Base-by-base conservation (phyloP, 92 coral and sea anemone genomes). In the Anthopleura xanthogrammica region DNA sequence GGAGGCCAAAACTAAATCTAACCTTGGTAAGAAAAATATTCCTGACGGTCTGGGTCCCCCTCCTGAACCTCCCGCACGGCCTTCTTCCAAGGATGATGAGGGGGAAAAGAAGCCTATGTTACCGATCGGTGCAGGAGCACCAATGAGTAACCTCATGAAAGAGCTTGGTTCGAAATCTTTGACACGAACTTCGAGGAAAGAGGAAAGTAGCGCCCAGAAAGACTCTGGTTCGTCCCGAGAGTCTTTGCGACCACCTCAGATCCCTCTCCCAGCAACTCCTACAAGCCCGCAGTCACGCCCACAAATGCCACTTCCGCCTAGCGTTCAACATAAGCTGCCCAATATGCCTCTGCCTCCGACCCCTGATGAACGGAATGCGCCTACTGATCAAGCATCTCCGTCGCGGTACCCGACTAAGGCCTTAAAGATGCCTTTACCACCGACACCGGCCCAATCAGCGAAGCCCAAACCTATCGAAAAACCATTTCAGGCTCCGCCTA, bases 41-140 rank as follows among this genome's bases (percentile, higher is more conserved):
- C 64, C 89, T 22, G 91, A 90, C 73, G 92, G 88, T 41, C 76
- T 85, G 40, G 91, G 92, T 20, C 98, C 98, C 22, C 98, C 95
- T 4, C 98, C 95, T 57, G 95, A 89, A 55, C 98, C 93, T 0
- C 98, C 98, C 17, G 89, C 93, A 6, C 74, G 95, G 79, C 92
- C 92, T 46, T 52, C 76, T 19, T 39, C 77, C 52, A 62, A 52
- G 36, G 93, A 87, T 12, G 87, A 79, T 57, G 86, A 89, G 56
- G 64, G 73, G 9, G 88, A 86, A 60, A 84, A 64, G 56, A 68
- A 70, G 52, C 46, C 76, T 17, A 48, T 80, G 54, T 52, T 22
- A 19, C 85, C 88, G n/a, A 52, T 79, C 16, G 52, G 64, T 57
- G 77, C 88, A 20, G 70, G 43, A 12, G 12, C 77, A 85, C 85